A percentile compares a stretch with the other conserved stretches of the same genome.
Conservation (phyloP, 2,888 invertebrate species). For the Calephelis perditalis region DNA sequence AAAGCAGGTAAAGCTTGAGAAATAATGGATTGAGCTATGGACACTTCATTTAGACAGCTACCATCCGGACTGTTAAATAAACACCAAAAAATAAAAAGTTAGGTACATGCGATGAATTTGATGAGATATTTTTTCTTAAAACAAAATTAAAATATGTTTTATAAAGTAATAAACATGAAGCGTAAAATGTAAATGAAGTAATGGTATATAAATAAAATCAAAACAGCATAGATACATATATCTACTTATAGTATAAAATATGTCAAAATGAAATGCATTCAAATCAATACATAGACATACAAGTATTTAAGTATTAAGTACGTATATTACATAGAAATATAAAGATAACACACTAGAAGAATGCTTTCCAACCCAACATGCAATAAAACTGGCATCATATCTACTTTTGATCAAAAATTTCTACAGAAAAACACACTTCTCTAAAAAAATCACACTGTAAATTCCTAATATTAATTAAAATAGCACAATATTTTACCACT, state of each 20-base stretch:
- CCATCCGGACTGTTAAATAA: constrained; percentile 64
- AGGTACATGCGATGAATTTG: constrained; percentile 39
- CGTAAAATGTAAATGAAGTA: constrained; percentile 17
- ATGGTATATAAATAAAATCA: constrained; percentile 25
- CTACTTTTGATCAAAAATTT: constrained; percentile 20
- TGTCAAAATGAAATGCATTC: constrained; percentile 20
- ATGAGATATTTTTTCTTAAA: constrained; percentile 22
- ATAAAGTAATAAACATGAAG: constrained; percentile 6
- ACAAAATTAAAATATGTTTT: constrained; percentile 18
- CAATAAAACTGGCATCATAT: constrained; percentile 28
- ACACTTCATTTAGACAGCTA: constrained; percentile 74
- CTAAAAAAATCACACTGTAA: constrained; percentile 24
- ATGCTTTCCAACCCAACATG: constrained; percentile 61
- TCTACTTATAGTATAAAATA: constrained; percentile 15
- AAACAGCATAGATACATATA: constrained; percentile 22
- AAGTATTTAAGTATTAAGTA: constrained; percentile 21
- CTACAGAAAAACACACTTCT: constrained; percentile 34
- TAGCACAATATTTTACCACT: not conserved
- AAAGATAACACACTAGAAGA: constrained; percentile 47
- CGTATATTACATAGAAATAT: constrained; percentile 24
- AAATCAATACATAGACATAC: constrained; percentile 22
- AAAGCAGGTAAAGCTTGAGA: constrained; percentile 74
- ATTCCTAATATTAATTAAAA: not conserved
- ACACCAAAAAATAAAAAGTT: constrained; percentile 41
- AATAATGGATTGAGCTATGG: constrained; percentile 75